These are phyloP conservation scores for Actenoides hombroni DNA, from an alignment of 2,113 vertebrate species.

Conservation along the genomic window DNA sequence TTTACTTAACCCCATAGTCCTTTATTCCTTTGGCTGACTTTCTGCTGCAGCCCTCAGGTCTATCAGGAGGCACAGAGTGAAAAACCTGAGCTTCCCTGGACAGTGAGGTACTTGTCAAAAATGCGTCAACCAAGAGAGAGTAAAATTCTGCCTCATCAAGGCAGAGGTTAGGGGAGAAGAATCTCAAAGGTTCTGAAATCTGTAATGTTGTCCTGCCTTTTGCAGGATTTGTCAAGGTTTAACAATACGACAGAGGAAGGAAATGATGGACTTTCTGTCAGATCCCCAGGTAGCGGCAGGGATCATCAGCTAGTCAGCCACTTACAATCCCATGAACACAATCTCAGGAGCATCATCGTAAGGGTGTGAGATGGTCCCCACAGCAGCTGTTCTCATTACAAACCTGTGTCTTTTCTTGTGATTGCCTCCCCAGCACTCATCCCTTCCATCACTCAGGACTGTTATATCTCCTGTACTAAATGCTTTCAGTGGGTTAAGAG, in stretches of 20 bases:
- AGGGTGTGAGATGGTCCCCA: not conserved
- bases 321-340: fast-evolving
- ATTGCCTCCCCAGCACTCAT: not conserved
- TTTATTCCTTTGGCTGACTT: not conserved
- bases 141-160: not conserved
- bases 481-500: not conserved
- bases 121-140: not conserved
- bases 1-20: not conserved
- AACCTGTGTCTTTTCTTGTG: not conserved
- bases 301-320: not conserved
- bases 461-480: not conserved
- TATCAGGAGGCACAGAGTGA: not conserved
- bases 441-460: not conserved
- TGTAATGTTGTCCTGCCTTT: not conserved
- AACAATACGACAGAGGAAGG: not conserved
- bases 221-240: not conserved
- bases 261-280: not conserved
- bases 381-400: not conserved
- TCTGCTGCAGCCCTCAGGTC: not conserved
- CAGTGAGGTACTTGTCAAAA: not conserved
- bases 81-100: not conserved
- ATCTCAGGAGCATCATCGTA: not conserved
- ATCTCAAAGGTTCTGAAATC: not conserved
- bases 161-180: not conserved
- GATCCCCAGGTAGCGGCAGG: not conserved